Evolutionary conservation across 1,140 invertebrate species (phyloP), one percentile per base, ranked within the genome.

Genomic region (Hyphantria cunea): DNA sequence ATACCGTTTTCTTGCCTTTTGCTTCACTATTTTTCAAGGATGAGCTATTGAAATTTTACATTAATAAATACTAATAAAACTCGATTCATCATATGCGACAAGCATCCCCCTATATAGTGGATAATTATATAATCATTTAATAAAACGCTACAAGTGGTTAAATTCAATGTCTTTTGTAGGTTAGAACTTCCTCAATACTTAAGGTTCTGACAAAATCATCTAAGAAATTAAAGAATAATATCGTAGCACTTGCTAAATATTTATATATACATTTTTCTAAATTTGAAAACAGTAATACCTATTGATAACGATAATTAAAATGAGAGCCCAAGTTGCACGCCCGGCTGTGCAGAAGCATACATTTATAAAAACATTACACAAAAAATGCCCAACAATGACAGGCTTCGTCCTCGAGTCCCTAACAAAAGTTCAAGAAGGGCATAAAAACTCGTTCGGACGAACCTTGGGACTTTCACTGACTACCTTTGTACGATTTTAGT

Each of bases 381-480:
- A 78, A 90, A 89, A 72, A 84, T 72, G 70, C 75, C 64, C 72
- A 80, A 88, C 86, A 89, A 90, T 88, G 81, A 51, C 84, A 77
- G 74, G 73, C 69, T 54, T 82, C 88, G 88, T 90, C 86, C 88
- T 90, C 86, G 86, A 67, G 66, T 78, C 80, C 83, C 85, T 73
- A 89, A 88, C 84, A 88, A 88, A 90, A 89, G 84, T 82, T 67
- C 78, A 86, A 86, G 87, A 90, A 89, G 88, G 86, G 85, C 85
- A 88, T 81, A 82, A 77, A 79, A 89, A 90, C 86, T 84, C 78
- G 88, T 90, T 90, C 82, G 58, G 64, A 54, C 70, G 79, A 86
- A 80, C 86, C 82, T 89, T 84, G 84, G 76, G 74, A 90, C 88
- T 90, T 90, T 90, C 88, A 89, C 86, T 89, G 74, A 76, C 81